Conservation (phyloP, 2,113 vertebrate species). For the Anas platyrhynchos region DNA sequence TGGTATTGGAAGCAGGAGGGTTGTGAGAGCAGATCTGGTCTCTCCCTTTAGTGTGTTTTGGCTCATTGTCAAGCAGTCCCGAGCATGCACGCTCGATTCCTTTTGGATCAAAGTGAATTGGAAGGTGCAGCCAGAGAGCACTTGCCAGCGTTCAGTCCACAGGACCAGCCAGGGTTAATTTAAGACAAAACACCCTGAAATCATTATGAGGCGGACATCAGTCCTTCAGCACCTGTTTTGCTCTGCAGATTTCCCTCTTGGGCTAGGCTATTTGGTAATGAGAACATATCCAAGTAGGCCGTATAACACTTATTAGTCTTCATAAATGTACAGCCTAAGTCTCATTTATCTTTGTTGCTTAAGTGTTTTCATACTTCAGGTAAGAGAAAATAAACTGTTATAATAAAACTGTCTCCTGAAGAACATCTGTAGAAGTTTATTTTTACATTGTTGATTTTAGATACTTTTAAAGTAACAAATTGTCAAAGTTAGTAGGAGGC, state of each 20-base stretch:
- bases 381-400: background rate
- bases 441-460: background rate
- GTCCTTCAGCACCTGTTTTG: background rate
- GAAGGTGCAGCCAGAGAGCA: fast-evolving
- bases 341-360: background rate
- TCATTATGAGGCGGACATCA: fast-evolving
- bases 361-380: background rate
- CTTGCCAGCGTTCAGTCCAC: fast-evolving
- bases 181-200: background rate
- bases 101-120: background rate
- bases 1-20: background rate
- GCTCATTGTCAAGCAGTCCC: background rate
- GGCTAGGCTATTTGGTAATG: background rate
- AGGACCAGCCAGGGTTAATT: background rate
- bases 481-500: background rate
- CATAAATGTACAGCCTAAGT: background rate
- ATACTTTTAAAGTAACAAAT: background rate
- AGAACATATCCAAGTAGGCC: background rate
- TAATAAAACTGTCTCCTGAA: background rate
- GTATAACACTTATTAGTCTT: background rate
- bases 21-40: background rate
- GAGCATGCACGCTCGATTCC: fast-evolving
- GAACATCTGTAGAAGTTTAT: background rate
- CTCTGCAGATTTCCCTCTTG: background rate
- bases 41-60: fast-evolving